Evolutionary conservation across 2,797 vertebrate species (phyloP), one percentile per base, ranked within the genome.

Genomic region (Sylvia borin): DNA sequence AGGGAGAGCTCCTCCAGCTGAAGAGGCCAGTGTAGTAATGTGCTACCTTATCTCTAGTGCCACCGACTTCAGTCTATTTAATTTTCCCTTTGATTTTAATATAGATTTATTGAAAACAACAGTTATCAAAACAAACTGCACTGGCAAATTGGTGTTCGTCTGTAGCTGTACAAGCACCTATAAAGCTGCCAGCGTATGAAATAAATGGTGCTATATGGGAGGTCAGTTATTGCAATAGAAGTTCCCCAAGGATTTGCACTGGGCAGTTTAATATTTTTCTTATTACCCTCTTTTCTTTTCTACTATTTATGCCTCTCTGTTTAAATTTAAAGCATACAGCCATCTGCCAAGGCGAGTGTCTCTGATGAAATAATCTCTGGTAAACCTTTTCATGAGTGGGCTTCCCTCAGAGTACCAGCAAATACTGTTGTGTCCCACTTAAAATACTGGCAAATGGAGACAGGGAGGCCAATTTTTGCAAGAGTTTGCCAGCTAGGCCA

Each of bases 51-150:
- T 98, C 97, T 97, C 88, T 54, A 95, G 83, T 97, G 97, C 96
- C 97, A 95, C 97, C 58, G 96, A 96, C 98, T 97, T 88, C 90
- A 40, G 97, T 97, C 98, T 98, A 98, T 98, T 98, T 98, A 98
- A 98, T 98, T 98, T 98, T 98, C 97, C 94, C 96, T 98, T 98
- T 98, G 98, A 98, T 98, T 98, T 98, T 98, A 98, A 98, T 98
- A 98, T 97, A 98, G 98, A 98, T 98, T 98, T 98, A 98, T 98
- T 98, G 98, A 98, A 98, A 97, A 97, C 98, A 98, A 98, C 97
- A 97, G 98, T 98, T 98, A 98, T 98, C 98, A 98, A 98, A 98
- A 98, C 98, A 98, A 98, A 98, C 97, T 98, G 98, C 97, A 82
- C 96, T 88, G 97, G 98, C 97, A 98, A 98, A 98, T 98, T 98